Evolutionary conservation across 2,888 invertebrate genomes (phyloP).

Genomic region (Trissonchulus latispiculum): DNA sequence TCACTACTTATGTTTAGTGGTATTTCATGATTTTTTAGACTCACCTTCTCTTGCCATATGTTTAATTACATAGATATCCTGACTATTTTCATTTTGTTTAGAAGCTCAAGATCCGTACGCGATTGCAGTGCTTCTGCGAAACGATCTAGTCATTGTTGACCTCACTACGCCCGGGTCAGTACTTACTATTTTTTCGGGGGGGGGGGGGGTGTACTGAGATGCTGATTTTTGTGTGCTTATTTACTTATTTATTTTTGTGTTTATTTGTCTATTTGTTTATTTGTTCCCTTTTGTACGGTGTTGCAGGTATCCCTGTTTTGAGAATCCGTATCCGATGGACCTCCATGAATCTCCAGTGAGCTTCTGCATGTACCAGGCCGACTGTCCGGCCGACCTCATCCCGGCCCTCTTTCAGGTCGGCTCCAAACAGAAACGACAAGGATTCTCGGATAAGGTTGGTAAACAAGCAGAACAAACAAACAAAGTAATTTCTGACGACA

Average conservation of each 20-base stretch:
- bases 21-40: no score
- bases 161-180: slow-evolving; percentile 68
- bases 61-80: no score
- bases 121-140: slow-evolving; percentile 89
- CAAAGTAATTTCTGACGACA: no score
- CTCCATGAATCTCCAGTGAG: slow-evolving; percentile 97
- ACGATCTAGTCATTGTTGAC: slow-evolving; percentile 95
- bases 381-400: slow-evolving; percentile 93
- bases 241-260: no score
- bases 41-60: no score
- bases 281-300: neutral
- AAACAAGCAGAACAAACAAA: no score
- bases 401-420: slow-evolving; percentile 94
- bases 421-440: slow-evolving; percentile 52
- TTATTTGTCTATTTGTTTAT: no score
- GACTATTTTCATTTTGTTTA: slow-evolving; percentile 59
- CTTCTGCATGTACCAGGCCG: slow-evolving; percentile 88
- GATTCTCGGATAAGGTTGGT: slow-evolving; percentile 47
- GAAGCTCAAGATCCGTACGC: slow-evolving; percentile 96
- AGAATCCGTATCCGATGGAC: slow-evolving; percentile 99
- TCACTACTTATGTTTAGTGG: no score
- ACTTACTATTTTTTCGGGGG: no score
- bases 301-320: slow-evolving; percentile 79
- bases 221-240: no score
- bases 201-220: no score